Base-by-base conservation (phyloP, 2,113 vertebrate species). In the Climacteris rufus region DNA sequence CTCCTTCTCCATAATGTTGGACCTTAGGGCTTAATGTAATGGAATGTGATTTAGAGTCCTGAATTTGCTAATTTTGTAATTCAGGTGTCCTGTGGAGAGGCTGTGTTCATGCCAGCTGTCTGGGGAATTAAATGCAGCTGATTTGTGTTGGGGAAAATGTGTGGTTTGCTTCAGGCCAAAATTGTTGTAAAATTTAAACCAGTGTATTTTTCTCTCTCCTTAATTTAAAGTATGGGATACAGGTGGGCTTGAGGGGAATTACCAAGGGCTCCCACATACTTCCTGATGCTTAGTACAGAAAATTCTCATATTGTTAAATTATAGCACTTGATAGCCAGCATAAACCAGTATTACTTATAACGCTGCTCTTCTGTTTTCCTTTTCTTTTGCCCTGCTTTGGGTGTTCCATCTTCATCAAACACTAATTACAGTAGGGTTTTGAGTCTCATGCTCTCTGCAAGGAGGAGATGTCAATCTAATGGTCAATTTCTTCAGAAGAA, bases 11-110 rank as follows among this genome's bases (percentile, higher is more conserved):
- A 9, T 97, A 97, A 95, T 42, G 86, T 86, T 95, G 79, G 82
- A 96, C 92, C 96, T 97, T 84, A 93, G 96, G 92, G 97, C 94
- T 97, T 96, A 96, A 97, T 95, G 93, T 95, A 97, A 97, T 96
- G 69, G 93, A 95, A 97, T 97, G 86, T 96, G 90, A 97, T 97
- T 98, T 97, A 97, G 93, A 93, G 93, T 97, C 96, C 83, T 97
- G 71, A 97, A 97, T 96, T 95, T 97, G 93, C 93, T 98, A 97
- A 97, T 98, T 97, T 97, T 91, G 94, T 98, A 96, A 97, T 97
- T 96, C 95, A 96, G 92, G 89, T 93, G 81, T 96, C 93, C 95
- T 97, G 78, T 97, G 96, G 97, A 98, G 90, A 97, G 72, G 31
- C 82, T 94, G 83, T 93, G 96, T 97, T 96, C 97, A 83, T 96